Conservation (phyloP, 2,113 vertebrate species). For the Dasyornis broadbenti region DNA sequence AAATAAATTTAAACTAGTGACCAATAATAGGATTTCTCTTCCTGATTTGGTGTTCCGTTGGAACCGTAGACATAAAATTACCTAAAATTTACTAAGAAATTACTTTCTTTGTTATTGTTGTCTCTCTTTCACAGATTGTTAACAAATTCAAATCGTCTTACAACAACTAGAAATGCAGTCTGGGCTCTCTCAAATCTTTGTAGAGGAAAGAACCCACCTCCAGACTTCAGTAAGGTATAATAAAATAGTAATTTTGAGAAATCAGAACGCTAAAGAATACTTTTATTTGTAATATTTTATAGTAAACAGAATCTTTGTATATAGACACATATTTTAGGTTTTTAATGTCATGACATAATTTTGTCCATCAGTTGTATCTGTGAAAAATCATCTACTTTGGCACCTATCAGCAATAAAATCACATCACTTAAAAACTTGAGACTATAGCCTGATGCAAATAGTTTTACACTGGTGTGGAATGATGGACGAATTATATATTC, state of each 20-base stretch:
- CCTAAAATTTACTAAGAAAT: neutral
- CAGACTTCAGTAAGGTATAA: conserved; percentile 87
- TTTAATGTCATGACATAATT: neutral
- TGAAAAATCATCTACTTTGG: neutral
- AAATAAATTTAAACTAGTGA: neutral
- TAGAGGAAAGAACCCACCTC: conserved; percentile 91
- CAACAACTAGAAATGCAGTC: conserved; percentile 89
- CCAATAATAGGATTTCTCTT: neutral
- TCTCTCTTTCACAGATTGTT: conserved; percentile 76
- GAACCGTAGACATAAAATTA: neutral
- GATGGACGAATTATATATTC: neutral
- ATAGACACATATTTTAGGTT: neutral
- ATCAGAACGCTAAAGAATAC: neutral
- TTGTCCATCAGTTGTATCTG: neutral
- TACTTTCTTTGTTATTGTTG: neutral
- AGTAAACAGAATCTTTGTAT: neutral
- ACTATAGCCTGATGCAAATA: neutral
- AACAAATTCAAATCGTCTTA: conserved; percentile 86
- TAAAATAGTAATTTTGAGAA: neutral
- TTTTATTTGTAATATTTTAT: neutral
- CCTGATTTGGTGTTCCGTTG: neutral
- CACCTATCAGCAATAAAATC: neutral
- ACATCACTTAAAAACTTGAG: neutral
- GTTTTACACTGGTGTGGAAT: neutral
- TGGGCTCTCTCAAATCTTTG: conserved; percentile 93